Evolutionary conservation across 1,140 invertebrate species (phyloP).

Genomic region (Heliconius melpomene): DNA sequence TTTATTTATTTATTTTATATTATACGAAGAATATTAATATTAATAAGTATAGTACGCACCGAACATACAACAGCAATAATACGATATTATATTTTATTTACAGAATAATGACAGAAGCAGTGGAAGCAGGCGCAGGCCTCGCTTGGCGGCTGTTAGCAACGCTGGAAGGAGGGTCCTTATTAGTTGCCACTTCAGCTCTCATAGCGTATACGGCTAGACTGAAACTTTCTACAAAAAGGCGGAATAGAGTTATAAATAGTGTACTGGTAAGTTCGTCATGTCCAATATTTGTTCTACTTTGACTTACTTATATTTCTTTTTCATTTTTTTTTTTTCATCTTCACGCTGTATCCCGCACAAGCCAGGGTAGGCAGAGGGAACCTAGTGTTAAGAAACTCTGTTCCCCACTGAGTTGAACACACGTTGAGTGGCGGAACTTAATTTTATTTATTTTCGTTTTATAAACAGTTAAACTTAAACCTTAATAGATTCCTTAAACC

Average conservation of each 20-base stretch:
- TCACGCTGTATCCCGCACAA: too few species aligned
- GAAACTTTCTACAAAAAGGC: slow-evolving; percentile 35
- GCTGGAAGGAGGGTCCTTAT: slow-evolving; percentile 60
- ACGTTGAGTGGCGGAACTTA: too few species aligned
- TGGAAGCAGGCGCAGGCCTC: slow-evolving; percentile 58
- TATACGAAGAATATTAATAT: background rate
- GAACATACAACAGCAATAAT: background rate
- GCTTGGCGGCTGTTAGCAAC: slow-evolving; percentile 69
- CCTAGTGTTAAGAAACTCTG: too few species aligned
- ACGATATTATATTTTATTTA: background rate
- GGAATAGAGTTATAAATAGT: slow-evolving; percentile 43
- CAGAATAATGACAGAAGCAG: slow-evolving; percentile 52
- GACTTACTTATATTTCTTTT: too few species aligned
- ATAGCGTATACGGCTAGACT: slow-evolving; percentile 60
- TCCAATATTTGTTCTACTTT: background rate
- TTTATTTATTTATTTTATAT: too few species aligned
- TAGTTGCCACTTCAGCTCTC: slow-evolving; percentile 59
- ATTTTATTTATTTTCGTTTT: too few species aligned
- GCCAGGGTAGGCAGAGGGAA: too few species aligned
- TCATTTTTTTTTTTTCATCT: too few species aligned
- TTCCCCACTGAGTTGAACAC: too few species aligned
- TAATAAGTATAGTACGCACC: background rate
- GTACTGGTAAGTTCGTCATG: slow-evolving; percentile 52
- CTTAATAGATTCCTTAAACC: too few species aligned
- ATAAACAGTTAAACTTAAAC: too few species aligned